Base-by-base conservation (phyloP, 35 echinoderm and acorn worm species). In the Eucidaris tribuloides region DNA sequence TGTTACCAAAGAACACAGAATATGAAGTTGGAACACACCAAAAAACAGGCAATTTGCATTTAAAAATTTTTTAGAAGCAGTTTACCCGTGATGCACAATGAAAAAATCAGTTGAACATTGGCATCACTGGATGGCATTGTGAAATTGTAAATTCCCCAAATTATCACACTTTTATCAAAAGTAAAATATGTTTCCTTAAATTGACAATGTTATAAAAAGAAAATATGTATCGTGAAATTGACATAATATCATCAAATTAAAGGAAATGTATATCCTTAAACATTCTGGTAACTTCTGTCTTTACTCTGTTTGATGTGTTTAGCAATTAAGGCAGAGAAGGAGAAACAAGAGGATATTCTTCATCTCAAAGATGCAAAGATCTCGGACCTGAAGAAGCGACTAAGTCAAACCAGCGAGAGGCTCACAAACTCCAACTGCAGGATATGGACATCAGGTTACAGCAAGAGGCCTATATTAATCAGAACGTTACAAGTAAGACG, bases 301-400 rank as follows among this genome's bases (percentile, higher is more conserved):
- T 17, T 28, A 34, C 3, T 27, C 20, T 3, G 31, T 65, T 27
- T 65, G 20, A 65, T 27, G 3, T 62, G n/a, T 55, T 78, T n/a
- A 90, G 88, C 62, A 17, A 90, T 90, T 28, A 42, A 84, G 41
- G 71, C 81, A 23, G 80, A 90, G 24, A 79, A 79, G 27, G 81
- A 90, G 81, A 83, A 84, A 25, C 88, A 90, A 78, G 88, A 90
- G n/a, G 88, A 74, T 5, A 27, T 90, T 11, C 81, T 90, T 17
- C 77, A 45, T 25, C 48, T 78, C 56, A 90, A 84, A 42, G 81
- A 90, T 7, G 54, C 80, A 22, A 84, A 76, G 56, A 90, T 90
- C 81, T 46, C 29, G 0, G 88, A 90, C 31, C 62, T 90, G 40
- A 90, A 90, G 58, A 65, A 84, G 38, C 83, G 88, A 70, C 81